Evolutionary conservation across 2,888 invertebrate genomes (phyloP).

Genomic region (Tanytarsus gracilentus): DNA sequence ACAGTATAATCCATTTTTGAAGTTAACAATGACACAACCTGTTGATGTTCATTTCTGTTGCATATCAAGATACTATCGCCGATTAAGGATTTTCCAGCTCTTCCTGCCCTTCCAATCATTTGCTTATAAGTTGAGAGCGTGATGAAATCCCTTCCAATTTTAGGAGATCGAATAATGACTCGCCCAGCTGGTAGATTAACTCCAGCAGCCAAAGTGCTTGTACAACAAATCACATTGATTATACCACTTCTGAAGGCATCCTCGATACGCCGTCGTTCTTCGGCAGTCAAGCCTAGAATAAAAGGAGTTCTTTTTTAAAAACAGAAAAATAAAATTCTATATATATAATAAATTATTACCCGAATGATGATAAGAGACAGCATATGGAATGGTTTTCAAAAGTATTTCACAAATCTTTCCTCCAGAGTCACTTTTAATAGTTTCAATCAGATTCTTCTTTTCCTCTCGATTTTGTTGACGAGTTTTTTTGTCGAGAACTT

Average conservation of each 20-base stretch:
- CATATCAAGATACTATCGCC: conserved; percentile 86
- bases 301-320: not conserved
- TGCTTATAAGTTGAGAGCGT: conserved; percentile 78
- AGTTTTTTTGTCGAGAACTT: conserved; percentile 45
- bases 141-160: conserved; percentile 65
- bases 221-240: conserved; percentile 85
- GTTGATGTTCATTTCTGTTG: conserved; percentile 49
- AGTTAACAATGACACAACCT: conserved; percentile 49
- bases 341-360: not conserved
- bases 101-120: conserved; percentile 91
- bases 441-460: conserved; percentile 52
- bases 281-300: conserved; percentile 81
- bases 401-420: conserved; percentile 58
- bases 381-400: conserved; percentile 59
- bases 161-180: conserved; percentile 79
- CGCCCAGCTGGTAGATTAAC: conserved; percentile 91
- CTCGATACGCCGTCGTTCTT: conserved; percentile 78
- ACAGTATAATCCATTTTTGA: conserved; percentile 60
- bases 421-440: conserved; percentile 49
- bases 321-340: not conserved
- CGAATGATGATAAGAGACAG: conserved; percentile 72
- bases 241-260: conserved; percentile 73
- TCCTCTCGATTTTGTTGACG: conserved; percentile 46
- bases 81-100: conserved; percentile 72
- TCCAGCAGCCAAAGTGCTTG: conserved; percentile 95